A percentile compares a stretch with the other conserved stretches of the same genome.
phyloP scores from a whole-genome alignment of 2,797 vertebrate species.

The Mus minutoides region DNA sequence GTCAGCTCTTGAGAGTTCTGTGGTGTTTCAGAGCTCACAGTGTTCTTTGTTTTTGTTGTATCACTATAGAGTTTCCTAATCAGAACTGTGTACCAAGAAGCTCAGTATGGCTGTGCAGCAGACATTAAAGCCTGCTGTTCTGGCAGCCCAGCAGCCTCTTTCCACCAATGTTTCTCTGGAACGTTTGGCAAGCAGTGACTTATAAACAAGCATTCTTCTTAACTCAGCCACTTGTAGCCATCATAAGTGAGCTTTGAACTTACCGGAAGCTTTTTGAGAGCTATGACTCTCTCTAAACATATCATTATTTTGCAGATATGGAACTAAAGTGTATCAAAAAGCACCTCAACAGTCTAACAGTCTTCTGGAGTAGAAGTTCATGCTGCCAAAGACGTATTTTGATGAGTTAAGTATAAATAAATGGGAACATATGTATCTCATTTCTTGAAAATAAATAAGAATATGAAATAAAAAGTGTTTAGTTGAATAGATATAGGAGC shows the following conservation, averaged over 20 bases:
- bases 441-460: slow-evolving; percentile 74
- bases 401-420: slow-evolving; percentile 66
- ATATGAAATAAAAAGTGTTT: slow-evolving; percentile 61
- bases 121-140: slow-evolving; percentile 1
- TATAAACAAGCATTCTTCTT: background rate
- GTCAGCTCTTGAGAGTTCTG: background rate
- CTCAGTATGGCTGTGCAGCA: background rate
- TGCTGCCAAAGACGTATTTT: slow-evolving; percentile 58
- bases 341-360: slow-evolving; percentile 57
- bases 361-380: slow-evolving; percentile 56
- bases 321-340: slow-evolving; percentile 67
- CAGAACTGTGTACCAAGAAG: slow-evolving; percentile 10
- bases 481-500: slow-evolving; percentile 15
- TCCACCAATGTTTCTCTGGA: background rate
- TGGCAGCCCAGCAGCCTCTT: background rate
- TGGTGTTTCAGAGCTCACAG: background rate
- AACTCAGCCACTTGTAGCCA: slow-evolving; percentile 26
- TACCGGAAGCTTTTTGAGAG: slow-evolving; percentile 33
- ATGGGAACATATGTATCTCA: slow-evolving; percentile 52
- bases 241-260: slow-evolving; percentile 52
- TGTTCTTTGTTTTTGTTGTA: background rate
- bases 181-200: slow-evolving; percentile 21
- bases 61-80: slow-evolving; percentile 19
- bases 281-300: slow-evolving; percentile 40
- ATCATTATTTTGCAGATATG: slow-evolving; percentile 46